A percentile compares a stretch with the other conserved stretches of the same genome.
These are phyloP conservation scores for Eunapius fragilis DNA, from an alignment of 37 sponge, comb jelly and placozoan genomes.

Conservation along the genomic window DNA sequence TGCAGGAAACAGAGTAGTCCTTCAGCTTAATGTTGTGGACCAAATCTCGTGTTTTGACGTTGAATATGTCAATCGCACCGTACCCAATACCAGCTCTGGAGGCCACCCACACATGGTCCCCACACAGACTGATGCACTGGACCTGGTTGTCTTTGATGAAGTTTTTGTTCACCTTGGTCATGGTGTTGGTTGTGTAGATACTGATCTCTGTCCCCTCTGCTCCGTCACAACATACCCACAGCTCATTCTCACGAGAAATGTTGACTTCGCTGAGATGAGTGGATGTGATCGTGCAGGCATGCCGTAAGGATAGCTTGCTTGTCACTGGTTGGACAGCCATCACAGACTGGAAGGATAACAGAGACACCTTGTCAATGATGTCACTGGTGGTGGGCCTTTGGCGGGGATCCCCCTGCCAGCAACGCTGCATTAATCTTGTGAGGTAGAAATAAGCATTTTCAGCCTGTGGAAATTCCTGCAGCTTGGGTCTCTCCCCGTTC, in stretches of 20 bases:
- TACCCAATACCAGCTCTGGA: slow-evolving; percentile 74
- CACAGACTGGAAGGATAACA: slow-evolving; percentile 38
- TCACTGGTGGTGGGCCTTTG: slow-evolving; percentile 49
- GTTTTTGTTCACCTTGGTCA: slow-evolving; percentile 44
- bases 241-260: slow-evolving; percentile 9
- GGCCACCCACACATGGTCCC: slow-evolving; percentile 79
- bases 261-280: slow-evolving; percentile 4
- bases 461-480: slow-evolving; percentile 59
- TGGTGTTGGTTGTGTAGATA: slow-evolving; percentile 65
- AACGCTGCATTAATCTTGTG: slow-evolving; percentile 70
- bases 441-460: slow-evolving; percentile 59
- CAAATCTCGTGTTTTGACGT: too few species aligned
- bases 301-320: slow-evolving; percentile 52
- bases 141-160: slow-evolving; percentile 67
- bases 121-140: slow-evolving; percentile 58
- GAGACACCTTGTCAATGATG: slow-evolving; percentile 36
- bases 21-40: too few species aligned
- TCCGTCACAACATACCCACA: slow-evolving; percentile 77
- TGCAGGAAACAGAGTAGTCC: too few species aligned
- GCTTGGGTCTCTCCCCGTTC: slow-evolving; percentile 61
- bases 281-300: slow-evolving; percentile 50
- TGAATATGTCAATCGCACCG: too few species aligned
- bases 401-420: slow-evolving; percentile 80
- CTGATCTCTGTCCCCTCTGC: slow-evolving; percentile 61
- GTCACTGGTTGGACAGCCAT: slow-evolving; percentile 62